These are phyloP conservation scores for Andrena cerasifolii DNA, from an alignment of 1,140 invertebrate species.

Conservation along the genomic window DNA sequence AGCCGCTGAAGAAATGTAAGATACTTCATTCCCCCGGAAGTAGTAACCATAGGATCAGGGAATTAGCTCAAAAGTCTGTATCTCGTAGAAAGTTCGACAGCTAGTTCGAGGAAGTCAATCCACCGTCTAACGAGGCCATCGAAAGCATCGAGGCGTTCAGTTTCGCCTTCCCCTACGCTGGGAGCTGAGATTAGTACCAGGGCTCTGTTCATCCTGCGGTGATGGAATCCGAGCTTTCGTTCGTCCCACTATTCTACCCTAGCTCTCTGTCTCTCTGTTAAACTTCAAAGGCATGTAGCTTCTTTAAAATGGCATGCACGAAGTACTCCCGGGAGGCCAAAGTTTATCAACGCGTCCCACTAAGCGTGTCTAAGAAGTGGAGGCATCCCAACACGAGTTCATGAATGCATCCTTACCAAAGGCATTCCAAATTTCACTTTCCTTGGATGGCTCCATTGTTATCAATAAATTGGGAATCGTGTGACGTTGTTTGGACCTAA, in stretches of 20 bases:
- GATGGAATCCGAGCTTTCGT: constrained; percentile 29
- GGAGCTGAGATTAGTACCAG: constrained; percentile 52
- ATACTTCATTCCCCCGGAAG: constrained; percentile 29
- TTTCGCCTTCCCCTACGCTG: constrained; percentile 8
- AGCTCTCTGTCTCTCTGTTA: background rate
- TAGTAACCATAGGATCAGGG: constrained; percentile 37
- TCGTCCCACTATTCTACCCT: background rate
- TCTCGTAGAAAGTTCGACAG: constrained; percentile 59
- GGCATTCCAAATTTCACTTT: too few relatives aligned
- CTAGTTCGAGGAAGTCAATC: constrained; percentile 60
- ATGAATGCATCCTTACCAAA: too few relatives aligned
- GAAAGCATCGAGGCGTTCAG: constrained; percentile 48
- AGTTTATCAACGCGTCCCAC: too few relatives aligned
- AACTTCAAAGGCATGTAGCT: background rate
- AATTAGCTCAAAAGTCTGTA: constrained; percentile 58
- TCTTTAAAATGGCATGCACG: too few relatives aligned
- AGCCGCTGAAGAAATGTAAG: constrained; percentile 27
- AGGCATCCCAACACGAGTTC: too few relatives aligned
- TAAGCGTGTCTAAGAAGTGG: too few relatives aligned
- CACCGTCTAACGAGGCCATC: constrained; percentile 59
- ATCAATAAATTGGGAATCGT: too few relatives aligned
- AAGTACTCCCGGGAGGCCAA: too few relatives aligned
- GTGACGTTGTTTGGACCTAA: too few relatives aligned
- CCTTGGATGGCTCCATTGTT: too few relatives aligned
- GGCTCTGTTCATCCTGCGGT: constrained; percentile 26